These are phyloP conservation scores for Pogonomyrmex californicus DNA, from an alignment of 1,140 invertebrate species.

Conservation along the genomic window DNA sequence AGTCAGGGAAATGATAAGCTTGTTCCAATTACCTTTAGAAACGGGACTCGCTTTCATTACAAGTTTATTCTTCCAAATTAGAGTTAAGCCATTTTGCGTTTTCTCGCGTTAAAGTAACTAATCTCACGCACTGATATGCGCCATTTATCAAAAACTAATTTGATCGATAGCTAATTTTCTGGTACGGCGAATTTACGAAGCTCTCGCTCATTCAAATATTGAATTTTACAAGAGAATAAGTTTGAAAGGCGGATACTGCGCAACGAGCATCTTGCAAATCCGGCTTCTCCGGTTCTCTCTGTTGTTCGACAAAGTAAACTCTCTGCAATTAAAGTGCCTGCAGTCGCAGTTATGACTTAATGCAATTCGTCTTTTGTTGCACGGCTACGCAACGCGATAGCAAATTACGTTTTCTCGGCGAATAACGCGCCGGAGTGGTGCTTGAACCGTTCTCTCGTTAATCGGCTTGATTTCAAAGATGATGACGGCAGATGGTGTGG, in stretches of 20 bases:
- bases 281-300: background rate
- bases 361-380: slow-evolving; percentile 43
- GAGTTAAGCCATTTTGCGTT: background rate
- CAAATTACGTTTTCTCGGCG: slow-evolving; percentile 45
- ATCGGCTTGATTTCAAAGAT: slow-evolving; percentile 46
- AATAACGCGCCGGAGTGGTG: background rate
- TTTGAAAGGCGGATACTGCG: slow-evolving; percentile 24
- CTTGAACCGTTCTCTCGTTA: slow-evolving; percentile 4
- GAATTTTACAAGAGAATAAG: slow-evolving; percentile 27
- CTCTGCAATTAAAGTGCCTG: slow-evolving; percentile 42
- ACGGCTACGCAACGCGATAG: background rate
- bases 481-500: background rate
- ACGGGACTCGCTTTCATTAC: too few species aligned
- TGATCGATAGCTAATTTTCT: slow-evolving; percentile 2
- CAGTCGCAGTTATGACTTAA: slow-evolving; percentile 48
- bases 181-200: background rate
- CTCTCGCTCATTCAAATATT: slow-evolving; percentile 25
- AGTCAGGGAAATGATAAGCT: background rate
- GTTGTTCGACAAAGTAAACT: slow-evolving; percentile 40
- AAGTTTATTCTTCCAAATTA: background rate
- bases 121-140: background rate
- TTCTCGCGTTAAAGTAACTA: background rate
- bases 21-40: too few species aligned
- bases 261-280: slow-evolving; percentile 7
- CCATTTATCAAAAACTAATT: slow-evolving; percentile 4